Percentiles rank a stretch among this genome's conserved stretches.
These are phyloP conservation scores for Pogoniulus pusillus DNA, from an alignment of 2,797 vertebrate species.

Conservation along the genomic window DNA sequence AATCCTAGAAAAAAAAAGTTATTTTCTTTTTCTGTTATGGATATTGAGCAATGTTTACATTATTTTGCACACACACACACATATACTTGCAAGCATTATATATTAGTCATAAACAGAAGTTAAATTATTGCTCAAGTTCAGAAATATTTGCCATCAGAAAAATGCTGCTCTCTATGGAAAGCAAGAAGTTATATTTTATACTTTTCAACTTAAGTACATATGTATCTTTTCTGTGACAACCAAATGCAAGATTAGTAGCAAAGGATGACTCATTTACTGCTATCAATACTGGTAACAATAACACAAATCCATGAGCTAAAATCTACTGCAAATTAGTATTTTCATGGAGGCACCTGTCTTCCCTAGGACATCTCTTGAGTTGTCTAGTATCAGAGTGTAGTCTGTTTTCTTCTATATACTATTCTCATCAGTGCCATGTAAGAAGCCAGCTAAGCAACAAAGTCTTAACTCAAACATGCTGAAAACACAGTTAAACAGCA, in stretches of 20 bases:
- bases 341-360: background rate
- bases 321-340: background rate
- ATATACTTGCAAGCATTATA: background rate
- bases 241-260: background rate
- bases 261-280: background rate
- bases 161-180: background rate
- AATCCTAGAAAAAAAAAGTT: background rate
- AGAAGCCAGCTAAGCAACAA: background rate
- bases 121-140: background rate
- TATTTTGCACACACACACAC: background rate
- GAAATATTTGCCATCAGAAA: background rate
- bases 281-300: background rate
- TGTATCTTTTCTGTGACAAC: background rate
- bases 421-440: background rate
- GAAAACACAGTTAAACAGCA: constrained; percentile 15
- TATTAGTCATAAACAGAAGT: background rate
- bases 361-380: background rate
- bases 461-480: background rate
- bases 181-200: background rate
- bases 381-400: background rate
- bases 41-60: constrained; percentile 10
- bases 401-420: background rate
- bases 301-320: background rate
- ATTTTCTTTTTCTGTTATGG: background rate
- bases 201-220: background rate